These are phyloP conservation scores for Varanus komodoensis DNA, from an alignment of 2,113 vertebrate species.

Conservation along the genomic window DNA sequence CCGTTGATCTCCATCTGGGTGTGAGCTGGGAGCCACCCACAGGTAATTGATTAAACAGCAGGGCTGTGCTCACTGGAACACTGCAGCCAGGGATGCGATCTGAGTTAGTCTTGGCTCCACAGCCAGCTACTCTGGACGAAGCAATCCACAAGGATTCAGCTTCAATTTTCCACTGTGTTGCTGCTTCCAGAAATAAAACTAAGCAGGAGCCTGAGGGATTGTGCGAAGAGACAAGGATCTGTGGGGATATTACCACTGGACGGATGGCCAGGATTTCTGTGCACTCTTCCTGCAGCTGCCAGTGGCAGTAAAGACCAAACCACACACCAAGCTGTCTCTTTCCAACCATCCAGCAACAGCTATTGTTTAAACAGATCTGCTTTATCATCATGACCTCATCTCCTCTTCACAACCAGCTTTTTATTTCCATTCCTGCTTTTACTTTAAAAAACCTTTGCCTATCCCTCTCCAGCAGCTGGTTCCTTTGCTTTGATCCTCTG, in stretches of 20 bases:
- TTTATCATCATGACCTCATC: not conserved
- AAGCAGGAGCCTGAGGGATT: not conserved
- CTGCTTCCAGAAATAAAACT: slow-evolving; percentile 18
- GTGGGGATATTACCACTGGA: not conserved
- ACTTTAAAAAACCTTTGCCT: not conserved
- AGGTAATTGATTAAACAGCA: slow-evolving; percentile 68
- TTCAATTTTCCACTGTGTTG: not conserved
- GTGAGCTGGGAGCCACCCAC: slow-evolving; percentile 13
- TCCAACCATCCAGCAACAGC: not conserved
- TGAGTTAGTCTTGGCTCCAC: slow-evolving; percentile 54
- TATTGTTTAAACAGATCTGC: not conserved
- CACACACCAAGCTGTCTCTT: slow-evolving; percentile 3
- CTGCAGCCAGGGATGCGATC: slow-evolving; percentile 44
- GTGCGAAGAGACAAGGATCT: not conserved
- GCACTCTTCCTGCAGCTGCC: not conserved
- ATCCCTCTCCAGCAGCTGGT: not conserved
- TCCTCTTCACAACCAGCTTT: not conserved
- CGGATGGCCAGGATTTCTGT: not conserved
- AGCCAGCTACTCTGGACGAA: not conserved
- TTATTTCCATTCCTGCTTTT: not conserved
- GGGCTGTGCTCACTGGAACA: slow-evolving; percentile 60
- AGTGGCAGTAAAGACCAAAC: not conserved
- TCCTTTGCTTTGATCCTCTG: not conserved
- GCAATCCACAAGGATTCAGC: not conserved
- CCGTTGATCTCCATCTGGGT: slow-evolving; percentile 58